phyloP scores from a whole-genome alignment of 1,140 invertebrate genomes.

The Glossosoma conforme region DNA sequence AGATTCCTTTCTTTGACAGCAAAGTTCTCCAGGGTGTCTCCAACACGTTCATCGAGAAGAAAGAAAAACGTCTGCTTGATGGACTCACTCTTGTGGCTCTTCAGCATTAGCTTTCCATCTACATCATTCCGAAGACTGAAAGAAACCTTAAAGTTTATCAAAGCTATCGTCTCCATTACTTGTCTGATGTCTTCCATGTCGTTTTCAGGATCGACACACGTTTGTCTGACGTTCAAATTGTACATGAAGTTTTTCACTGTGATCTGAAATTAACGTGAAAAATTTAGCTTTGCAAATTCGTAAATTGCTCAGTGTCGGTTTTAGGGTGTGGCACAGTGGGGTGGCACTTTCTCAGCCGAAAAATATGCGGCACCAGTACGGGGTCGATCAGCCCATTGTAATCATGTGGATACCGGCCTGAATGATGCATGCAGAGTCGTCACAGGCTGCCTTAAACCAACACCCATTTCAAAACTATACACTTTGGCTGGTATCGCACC shows the following conservation, averaged over 20 bases:
- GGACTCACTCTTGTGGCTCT: constrained; percentile 43
- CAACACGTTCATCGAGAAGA: constrained; percentile 43
- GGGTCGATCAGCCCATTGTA: too few relatives aligned
- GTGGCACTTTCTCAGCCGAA: too few relatives aligned
- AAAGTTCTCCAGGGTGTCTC: constrained; percentile 40
- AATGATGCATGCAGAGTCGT: too few relatives aligned
- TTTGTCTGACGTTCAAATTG: constrained; percentile 53
- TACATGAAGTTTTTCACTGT: constrained; percentile 54
- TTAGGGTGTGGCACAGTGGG: too few relatives aligned
- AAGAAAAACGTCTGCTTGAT: constrained; percentile 43
- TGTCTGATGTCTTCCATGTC: constrained; percentile 51
- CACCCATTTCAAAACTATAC: too few relatives aligned
- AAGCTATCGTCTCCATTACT: constrained; percentile 46
- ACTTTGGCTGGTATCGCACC: too few relatives aligned
- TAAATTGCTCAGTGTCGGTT: too few relatives aligned
- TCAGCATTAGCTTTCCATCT: constrained; percentile 44
- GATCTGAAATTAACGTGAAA: constrained; percentile 33
- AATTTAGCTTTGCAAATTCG: constrained; percentile 2
- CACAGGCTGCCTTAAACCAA: too few relatives aligned
- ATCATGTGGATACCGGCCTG: too few relatives aligned
- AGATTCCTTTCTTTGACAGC: constrained; percentile 35
- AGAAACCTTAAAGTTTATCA: constrained; percentile 51
- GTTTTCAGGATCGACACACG: constrained; percentile 43
- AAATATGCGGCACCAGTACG: too few relatives aligned
- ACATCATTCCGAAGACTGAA: constrained; percentile 53